Base-by-base conservation (phyloP, 1,140 invertebrate species). In the Trachelipus rathkii region DNA sequence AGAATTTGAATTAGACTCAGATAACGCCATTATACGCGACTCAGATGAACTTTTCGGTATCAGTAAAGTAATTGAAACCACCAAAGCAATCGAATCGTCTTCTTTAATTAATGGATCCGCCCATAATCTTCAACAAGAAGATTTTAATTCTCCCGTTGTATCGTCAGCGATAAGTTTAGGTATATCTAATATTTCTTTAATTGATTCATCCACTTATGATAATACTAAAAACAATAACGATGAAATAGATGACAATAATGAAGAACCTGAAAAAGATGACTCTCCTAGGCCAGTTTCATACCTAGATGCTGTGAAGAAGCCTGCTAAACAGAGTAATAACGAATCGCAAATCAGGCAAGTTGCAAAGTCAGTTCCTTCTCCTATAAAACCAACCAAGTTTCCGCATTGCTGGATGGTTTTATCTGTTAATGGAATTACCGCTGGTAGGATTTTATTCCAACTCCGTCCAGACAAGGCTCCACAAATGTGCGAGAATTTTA, bases 391-490 rank as follows among this genome's bases (percentile, higher is more conserved):
- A 8, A 66, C 45, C 11, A 81, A 81, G 73, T 78, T 78, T 72
- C 80, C 80, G 19, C 80, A 81, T 69, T 81, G 80, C 71, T 81
- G 80, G 80, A 81, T 81, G 80, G 74, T 75, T 19, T 53, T 81
- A 44, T 75, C 80, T 24, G 73, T 81, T 21, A 70, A 81, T 73
- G 77, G 75, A 73, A 50, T 71, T n/a, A 71, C 50, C 15, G 74
- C 71, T 15, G 80, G 80, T 24, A 72, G 80, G 44, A 79, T 81
- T 45, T 67, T 81, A 44, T 78, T 81, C 66, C 77, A 81, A 53
- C 70, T 81, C 9, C 80, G 80, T 15, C 80, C 80, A 1, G 80
- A 81, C 71, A 81, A 81, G 50, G 80, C 80, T 6, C 80, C 80
- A 0, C 77, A 76, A 71, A 81, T 81, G 80, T 81, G 80, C 66